Evolutionary conservation across 2,888 invertebrate genomes (phyloP), one percentile per base, ranked within the genome.

Genomic region (Luperina testacea): DNA sequence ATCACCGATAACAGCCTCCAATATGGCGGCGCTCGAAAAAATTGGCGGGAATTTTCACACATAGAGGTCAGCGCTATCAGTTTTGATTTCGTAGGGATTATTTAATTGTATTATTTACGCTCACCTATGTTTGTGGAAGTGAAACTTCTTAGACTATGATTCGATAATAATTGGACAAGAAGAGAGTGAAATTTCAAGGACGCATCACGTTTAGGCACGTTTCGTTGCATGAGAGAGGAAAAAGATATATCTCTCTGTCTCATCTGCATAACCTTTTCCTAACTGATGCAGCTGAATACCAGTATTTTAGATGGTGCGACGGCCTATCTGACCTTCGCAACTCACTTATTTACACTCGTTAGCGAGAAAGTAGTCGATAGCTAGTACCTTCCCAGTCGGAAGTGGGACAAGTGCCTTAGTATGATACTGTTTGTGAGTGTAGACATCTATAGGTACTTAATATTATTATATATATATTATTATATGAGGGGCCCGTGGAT

Each of bases 1-100:
- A 92, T 92, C 89, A 78, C 73, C 87, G 88, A 91, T 92, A 90
- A 88, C 91, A 84, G 79, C 88, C 77, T 81, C 82, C 90, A 90
- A 90, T 82, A 90, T 90, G 87, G 89, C 87, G 80, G 89, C 85
- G 71, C 73, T 78, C 75, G 75, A 87, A 89, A 92, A 91, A 91
- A 92, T 92, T 91, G 91, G 88, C 88, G 88, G 87, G 90, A 91
- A 89, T 79, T 81, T 85, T 85, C 83, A 82, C 79, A 68, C 69
- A 77, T 80, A 81, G 81, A 86, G 77, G 78, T 64, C 72, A 68
- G 38, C 8, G 75, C 27, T 84, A 86, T 89, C 51, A 45, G 70
- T 69, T 81, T 86, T 85, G 73, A 83, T 85, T 86, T 84, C 51
- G 67, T 68, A 5, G 27, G n/a, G 65, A 70, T 82, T 81, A 81